phyloP scores from a whole-genome alignment of 2,797 vertebrate genomes.

The Halcyon leucocephala region DNA sequence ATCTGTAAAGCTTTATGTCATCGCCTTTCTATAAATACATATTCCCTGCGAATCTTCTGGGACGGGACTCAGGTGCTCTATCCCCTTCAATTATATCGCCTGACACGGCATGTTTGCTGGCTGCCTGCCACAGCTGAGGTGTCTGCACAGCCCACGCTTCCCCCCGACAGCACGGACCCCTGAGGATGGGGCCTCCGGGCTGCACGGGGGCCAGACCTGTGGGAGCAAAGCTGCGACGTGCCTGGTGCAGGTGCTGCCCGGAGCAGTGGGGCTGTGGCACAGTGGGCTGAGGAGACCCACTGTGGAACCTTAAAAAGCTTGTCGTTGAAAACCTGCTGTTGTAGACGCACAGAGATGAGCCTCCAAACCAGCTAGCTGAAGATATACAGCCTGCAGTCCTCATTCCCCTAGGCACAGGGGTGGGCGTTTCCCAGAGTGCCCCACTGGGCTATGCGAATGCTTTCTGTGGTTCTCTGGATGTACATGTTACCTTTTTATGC shows the following conservation, averaged over 20 bases:
- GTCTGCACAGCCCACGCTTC: background rate
- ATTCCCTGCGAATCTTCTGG: background rate
- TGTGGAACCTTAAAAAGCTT: background rate
- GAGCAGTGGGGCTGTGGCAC: background rate
- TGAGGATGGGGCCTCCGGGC: background rate
- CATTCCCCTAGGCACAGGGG: no score
- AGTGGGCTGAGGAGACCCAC: background rate
- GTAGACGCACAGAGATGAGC: fast-evolving
- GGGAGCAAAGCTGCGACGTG: background rate
- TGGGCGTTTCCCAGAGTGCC: fast-evolving
- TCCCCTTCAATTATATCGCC: background rate
- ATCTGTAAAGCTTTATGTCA: background rate
- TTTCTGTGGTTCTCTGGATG: background rate
- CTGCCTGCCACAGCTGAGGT: background rate
- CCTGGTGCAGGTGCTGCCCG: background rate
- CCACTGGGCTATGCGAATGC: background rate
- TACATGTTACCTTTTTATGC: background rate
- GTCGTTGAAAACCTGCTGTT: fast-evolving
- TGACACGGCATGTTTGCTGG: background rate
- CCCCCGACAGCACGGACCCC: background rate
- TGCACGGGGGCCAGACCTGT: background rate
- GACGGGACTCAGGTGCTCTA: slow-evolving; percentile 29
- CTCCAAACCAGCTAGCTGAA: background rate
- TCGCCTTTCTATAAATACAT: background rate
- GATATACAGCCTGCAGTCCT: background rate